Conservation (phyloP, 2,113 vertebrate genomes). For the Prochilodus magdalenae region DNA sequence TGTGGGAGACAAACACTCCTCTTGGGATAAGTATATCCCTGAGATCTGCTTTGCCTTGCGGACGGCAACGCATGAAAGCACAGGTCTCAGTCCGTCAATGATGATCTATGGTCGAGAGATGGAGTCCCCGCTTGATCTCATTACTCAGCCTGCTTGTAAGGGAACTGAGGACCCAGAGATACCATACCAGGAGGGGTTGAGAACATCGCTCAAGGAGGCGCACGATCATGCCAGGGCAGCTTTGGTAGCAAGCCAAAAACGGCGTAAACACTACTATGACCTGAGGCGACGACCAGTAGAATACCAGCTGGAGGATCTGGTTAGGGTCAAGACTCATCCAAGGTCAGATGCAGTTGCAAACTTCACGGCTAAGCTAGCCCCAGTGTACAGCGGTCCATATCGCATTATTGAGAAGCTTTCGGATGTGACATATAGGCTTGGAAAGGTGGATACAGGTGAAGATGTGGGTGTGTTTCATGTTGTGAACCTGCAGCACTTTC, state of each 20-base stretch:
- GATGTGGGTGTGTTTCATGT: conserved; percentile 21
- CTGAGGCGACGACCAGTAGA: background rate
- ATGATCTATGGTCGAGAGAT: too few species aligned
- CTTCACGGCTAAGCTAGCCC: conserved; percentile 20
- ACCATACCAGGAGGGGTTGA: background rate
- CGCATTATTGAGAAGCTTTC: background rate
- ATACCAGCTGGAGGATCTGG: conserved; percentile 11
- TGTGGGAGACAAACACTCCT: too few species aligned
- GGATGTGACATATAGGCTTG: conserved; percentile 2
- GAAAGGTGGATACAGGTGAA: background rate
- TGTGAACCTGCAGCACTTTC: background rate
- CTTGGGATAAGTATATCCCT: too few species aligned
- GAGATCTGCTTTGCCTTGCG: too few species aligned
- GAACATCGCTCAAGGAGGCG: too few species aligned
- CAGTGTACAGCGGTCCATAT: conserved; percentile 8
- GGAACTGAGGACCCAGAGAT: background rate
- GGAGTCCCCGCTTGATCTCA: too few species aligned
- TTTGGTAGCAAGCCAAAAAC: background rate
- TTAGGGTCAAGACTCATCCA: conserved; percentile 26
- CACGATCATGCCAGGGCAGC: background rate
- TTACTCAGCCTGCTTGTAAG: too few species aligned
- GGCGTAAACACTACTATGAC: conserved; percentile 24
- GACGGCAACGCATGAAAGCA: too few species aligned
- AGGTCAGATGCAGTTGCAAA: background rate
- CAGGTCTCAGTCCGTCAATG: too few species aligned